Evolutionary conservation across 2,797 vertebrate species (phyloP).

Genomic region (Falco biarmicus): DNA sequence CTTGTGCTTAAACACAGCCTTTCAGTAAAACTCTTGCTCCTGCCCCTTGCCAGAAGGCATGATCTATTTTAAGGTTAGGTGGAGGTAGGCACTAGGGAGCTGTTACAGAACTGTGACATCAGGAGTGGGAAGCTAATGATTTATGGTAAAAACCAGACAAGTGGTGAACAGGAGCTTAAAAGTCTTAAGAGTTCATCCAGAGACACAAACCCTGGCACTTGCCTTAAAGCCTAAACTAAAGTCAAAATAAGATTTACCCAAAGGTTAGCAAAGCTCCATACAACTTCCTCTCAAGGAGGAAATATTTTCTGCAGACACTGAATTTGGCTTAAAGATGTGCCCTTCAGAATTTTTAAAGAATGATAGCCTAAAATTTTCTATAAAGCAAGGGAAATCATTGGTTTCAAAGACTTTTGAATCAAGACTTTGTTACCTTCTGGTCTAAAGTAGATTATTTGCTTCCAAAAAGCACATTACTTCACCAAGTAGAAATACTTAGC

Average conservation of each 20-base stretch:
- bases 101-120: constrained; percentile 51
- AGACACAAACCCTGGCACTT: neutral
- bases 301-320: neutral
- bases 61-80: constrained; percentile 62
- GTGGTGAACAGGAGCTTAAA: neutral
- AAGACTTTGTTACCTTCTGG: neutral
- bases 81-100: constrained; percentile 35
- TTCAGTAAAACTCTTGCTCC: constrained; percentile 36
- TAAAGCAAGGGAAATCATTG: neutral
- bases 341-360: neutral
- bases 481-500: neutral
- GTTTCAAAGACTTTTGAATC: neutral
- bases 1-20: constrained; percentile 46
- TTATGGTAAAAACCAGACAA: constrained; percentile 23
- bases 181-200: neutral
- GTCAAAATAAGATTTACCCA: neutral
- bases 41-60: constrained; percentile 54
- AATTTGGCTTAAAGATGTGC: neutral
- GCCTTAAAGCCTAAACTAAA: neutral
- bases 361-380: neutral
- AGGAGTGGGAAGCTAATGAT: constrained; percentile 68
- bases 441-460: neutral
- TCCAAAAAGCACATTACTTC: neutral
- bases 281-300: neutral
- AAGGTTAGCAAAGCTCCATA: neutral